These are phyloP conservation scores for Eupeodes luniger DNA, from an alignment of 2,888 invertebrate genomes.

Conservation along the genomic window DNA sequence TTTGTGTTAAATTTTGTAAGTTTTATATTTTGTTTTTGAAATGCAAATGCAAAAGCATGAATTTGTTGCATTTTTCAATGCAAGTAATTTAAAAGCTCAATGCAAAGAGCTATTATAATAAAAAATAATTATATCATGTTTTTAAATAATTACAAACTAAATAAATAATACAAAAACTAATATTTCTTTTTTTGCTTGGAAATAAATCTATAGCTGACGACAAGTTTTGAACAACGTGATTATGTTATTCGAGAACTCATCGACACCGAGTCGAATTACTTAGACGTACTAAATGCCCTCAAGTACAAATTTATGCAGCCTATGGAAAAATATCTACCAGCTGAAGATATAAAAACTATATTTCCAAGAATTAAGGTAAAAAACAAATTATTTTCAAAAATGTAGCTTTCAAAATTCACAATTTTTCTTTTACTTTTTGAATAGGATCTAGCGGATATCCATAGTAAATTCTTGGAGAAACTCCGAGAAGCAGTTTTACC, in stretches of 20 bases:
- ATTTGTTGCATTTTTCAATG: constrained; percentile 36
- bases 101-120: constrained; percentile 43
- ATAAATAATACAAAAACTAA: no score
- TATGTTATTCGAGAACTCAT: constrained; percentile 96
- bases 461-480: constrained; percentile 93
- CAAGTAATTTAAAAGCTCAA: constrained; percentile 55
- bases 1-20: constrained; percentile 32
- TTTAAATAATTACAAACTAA: no score
- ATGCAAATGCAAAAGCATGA: constrained; percentile 28
- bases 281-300: constrained; percentile 95
- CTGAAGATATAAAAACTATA: constrained; percentile 91
- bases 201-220: constrained; percentile 82
- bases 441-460: constrained; percentile 93
- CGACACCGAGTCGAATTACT: constrained; percentile 98
- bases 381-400: background rate
- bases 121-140: no score
- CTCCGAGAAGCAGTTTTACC: constrained; percentile 89
- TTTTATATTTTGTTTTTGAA: constrained; percentile 16
- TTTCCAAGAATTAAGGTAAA: constrained; percentile 95
- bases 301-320: constrained; percentile 92
- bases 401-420: background rate
- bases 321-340: constrained; percentile 88
- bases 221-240: constrained; percentile 93
- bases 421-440: constrained; percentile 41
- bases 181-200: constrained; percentile 1